These are phyloP conservation scores for Tetrao urogallus DNA, from an alignment of 2,113 vertebrate species.

Conservation along the genomic window DNA sequence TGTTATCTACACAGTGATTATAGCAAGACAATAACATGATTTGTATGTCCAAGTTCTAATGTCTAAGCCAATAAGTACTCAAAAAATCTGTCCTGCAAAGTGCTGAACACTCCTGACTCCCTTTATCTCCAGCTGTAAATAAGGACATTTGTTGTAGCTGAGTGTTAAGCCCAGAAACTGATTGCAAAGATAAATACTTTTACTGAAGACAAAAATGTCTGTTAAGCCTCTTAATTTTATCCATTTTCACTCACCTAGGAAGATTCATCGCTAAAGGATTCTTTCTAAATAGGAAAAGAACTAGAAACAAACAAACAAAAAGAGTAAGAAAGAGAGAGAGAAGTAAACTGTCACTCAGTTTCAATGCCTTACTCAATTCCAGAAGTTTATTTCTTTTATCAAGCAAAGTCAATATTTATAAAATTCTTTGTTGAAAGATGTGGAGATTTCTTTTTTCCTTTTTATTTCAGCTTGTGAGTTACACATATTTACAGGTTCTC, in stretches of 20 bases:
- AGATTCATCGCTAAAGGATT: not conserved
- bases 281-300: not conserved
- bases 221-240: not conserved
- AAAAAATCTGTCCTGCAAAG: not conserved
- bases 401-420: not conserved
- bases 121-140: conserved; percentile 48
- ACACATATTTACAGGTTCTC: not conserved
- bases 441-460: not conserved
- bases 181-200: conserved; percentile 47
- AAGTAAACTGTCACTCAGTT: not conserved
- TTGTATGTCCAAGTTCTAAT: not conserved
- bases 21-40: not conserved
- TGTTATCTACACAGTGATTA: not conserved
- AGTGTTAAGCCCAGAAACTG: not conserved
- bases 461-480: conserved; percentile 20
- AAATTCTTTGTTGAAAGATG: not conserved
- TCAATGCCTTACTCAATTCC: not conserved
- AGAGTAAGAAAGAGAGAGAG: not conserved
- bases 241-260: not conserved
- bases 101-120: not conserved
- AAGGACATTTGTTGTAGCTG: conserved; percentile 29
- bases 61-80: not conserved
- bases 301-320: too few relatives aligned
- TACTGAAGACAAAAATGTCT: conserved; percentile 10
- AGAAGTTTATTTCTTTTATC: conserved; percentile 20